Base-by-base conservation (phyloP, 2,888 invertebrate species). In the Cryptocephalus moraei region DNA sequence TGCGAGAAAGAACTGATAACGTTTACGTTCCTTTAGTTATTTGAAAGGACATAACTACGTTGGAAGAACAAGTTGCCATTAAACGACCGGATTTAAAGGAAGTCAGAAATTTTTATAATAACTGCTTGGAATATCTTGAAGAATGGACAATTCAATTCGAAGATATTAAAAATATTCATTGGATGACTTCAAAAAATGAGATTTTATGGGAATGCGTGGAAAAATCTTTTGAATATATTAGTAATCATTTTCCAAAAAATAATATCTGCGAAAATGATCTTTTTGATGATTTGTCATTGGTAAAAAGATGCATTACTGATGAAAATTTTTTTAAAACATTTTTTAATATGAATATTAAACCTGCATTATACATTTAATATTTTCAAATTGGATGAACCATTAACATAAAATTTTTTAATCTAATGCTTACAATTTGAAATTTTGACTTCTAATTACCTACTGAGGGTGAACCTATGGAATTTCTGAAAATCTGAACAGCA, bases 181-280 rank as follows among this genome's bases (percentile, higher is more conserved):
- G 41, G 41, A 32, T 41, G 41, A 41, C 13, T 22, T 11, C 31
- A 41, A 41, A 41, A 41, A 41, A 14, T 11, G 41, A 41, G 41
- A n/a, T n/a, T n/a, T n/a, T n/a, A n/a, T n/a, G n/a, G n/a, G n/a
- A n/a, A n/a, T n/a, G n/a, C n/a, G n/a, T n/a, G n/a, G n/a, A n/a
- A n/a, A 13, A 41, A 41, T 41, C 41, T 13, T 41, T 14, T 41
- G 22, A 41, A 41, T 41, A 41, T 41, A 41, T 41, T 41, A 41
- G 41, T 41, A 41, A 41, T 32, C 41, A 41, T 41, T 41, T 41
- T 41, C 41, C 41, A 32, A 41, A 11, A 41, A 41, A 41, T 41
- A 41, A 41, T 41, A 9, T 13, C 31, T 41, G 41, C 41, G 41
- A 13, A 41, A 41, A 41, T 41, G 41, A 41, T 41, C 41, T 41